Evolutionary conservation across 2,113 vertebrate species (phyloP).

Genomic region (Pimephales promelas): DNA sequence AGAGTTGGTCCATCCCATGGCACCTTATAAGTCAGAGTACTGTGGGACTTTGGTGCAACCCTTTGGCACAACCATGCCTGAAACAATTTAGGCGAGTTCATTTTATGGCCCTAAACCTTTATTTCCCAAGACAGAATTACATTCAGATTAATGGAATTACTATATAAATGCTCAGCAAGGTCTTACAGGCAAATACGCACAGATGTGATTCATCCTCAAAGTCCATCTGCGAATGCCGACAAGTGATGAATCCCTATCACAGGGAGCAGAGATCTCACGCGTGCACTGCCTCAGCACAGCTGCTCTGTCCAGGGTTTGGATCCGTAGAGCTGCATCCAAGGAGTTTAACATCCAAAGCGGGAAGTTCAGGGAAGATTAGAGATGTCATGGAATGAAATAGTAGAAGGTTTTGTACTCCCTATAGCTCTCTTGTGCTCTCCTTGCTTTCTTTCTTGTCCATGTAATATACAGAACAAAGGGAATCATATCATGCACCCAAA

Average conservation of each 20-base stretch:
- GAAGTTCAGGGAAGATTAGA: constrained; percentile 33
- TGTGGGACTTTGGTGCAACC: constrained; percentile 74
- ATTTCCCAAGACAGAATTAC: constrained; percentile 41
- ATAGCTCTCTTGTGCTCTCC: constrained; percentile 19
- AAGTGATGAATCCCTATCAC: constrained; percentile 48
- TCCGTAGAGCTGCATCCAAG: constrained; percentile 33
- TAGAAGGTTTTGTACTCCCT: constrained; percentile 43
- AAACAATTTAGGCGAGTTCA: constrained; percentile 76
- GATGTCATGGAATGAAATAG: constrained; percentile 25
- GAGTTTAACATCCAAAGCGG: constrained; percentile 53
- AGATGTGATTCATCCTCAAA: constrained; percentile 45
- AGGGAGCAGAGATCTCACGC: constrained; percentile 53
- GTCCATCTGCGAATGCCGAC: constrained; percentile 46
- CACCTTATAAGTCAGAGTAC: constrained; percentile 77
- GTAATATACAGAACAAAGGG: neutral
- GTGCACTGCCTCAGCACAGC: constrained; percentile 58
- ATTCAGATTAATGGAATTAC: constrained; percentile 44
- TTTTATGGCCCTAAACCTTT: constrained; percentile 50
- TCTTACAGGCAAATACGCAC: constrained; percentile 39
- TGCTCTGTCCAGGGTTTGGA: constrained; percentile 60
- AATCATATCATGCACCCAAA: constrained; percentile 13
- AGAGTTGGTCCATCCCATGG: constrained; percentile 70
- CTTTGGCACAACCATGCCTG: constrained; percentile 77
- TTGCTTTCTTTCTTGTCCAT: neutral
- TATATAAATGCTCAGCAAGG: constrained; percentile 35